Evolutionary conservation across 1,140 invertebrate genomes (phyloP), one percentile per base, ranked within the genome.

Genomic region (Liolophura sinensis): DNA sequence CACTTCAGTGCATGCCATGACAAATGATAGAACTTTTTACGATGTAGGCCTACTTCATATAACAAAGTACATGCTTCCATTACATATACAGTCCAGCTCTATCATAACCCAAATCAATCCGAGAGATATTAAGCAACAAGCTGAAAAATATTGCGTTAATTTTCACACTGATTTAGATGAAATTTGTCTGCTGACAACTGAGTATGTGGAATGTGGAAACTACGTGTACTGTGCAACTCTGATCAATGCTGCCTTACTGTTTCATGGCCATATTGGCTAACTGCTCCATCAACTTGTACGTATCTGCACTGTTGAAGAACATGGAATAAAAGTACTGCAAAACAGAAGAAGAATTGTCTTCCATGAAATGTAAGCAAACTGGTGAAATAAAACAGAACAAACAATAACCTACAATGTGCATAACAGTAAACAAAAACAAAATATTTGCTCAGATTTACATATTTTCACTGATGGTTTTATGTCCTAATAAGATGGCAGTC

Each of bases 241-340:
- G 31, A 40, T 40, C 9, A 5, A 25, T 51, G 25, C 73, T 60
- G 57, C 83, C 88, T 85, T 84, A 90, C 89, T 95, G 92, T 89
- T 95, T 95, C 90, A 98, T 97, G 54, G 96, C 96, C 85, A 98
- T 90, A 86, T 98, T 98, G 56, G 94, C 93, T 49, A 99, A 86
- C 85, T 98, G 96, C 77, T 96, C 91, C 91, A 98, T 97, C 63
- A 98, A 82, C 52, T 88, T 87, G 85, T 92, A 97, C 0, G 95
- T 95, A 83, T 99, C 95, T 51, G 88, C 89, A 79, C 93, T 93
- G 75, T 91, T 92, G 58, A 95, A 83, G 77, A 99, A 92, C 90
- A 98, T 90, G 25, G 92, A 93, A 85, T 97, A 97, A 80, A 91
- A 89, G 86, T 94, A 90, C 88, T 91, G 82, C 27, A 80, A 80